Conservation (phyloP, 2,797 vertebrate genomes). For the Acanthis flammea region DNA sequence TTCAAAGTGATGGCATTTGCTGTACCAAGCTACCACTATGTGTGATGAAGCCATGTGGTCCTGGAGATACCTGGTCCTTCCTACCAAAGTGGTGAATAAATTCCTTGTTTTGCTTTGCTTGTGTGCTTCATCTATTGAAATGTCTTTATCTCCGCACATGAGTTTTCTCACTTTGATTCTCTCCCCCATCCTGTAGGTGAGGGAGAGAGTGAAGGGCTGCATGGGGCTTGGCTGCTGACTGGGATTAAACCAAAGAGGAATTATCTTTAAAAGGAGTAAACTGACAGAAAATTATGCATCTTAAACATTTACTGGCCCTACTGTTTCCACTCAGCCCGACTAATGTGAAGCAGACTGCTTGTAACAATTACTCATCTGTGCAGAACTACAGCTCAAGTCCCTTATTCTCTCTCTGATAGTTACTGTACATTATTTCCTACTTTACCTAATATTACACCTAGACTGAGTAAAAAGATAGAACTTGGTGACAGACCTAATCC, state of each 20-base stretch:
- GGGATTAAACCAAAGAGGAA: not conserved
- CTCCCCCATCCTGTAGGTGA: not conserved
- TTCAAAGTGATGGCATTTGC: rapidly evolving
- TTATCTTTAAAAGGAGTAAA: not conserved
- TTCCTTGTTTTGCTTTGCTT: not conserved
- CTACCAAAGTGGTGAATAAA: not conserved
- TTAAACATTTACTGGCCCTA: not conserved
- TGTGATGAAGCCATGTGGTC: not conserved
- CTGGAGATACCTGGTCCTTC: not conserved
- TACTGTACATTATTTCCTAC: not conserved
- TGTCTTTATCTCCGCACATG: not conserved
- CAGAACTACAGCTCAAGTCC: not conserved
- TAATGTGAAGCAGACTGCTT: not conserved
- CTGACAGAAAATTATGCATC: not conserved
- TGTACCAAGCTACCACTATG: not conserved
- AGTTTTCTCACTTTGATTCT: not conserved
- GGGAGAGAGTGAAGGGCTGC: not conserved
- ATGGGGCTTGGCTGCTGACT: not conserved
- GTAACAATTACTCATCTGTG: not conserved
- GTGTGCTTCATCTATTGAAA: not conserved
- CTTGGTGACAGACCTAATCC: not conserved
- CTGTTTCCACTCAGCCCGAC: not conserved
- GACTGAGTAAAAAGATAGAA: not conserved
- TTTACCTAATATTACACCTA: not conserved
- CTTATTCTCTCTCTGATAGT: not conserved